Evolutionary conservation across 1,140 invertebrate genomes (phyloP), one percentile per base, ranked within the genome.

Genomic region (Acromyrmex heyeri): DNA sequence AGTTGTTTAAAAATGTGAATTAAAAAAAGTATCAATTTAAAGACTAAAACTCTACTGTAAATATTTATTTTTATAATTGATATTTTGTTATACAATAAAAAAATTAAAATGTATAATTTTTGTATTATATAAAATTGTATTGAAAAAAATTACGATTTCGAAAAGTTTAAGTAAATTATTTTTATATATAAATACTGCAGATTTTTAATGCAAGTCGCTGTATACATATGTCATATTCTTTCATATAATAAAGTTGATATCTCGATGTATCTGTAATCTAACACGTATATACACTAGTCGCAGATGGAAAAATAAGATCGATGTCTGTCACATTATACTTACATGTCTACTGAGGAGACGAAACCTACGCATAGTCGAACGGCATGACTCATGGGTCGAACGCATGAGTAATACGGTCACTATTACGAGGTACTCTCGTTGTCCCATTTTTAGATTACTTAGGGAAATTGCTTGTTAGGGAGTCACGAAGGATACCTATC

Each of bases 301-400:
- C 24, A 7, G n/a, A 12, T 38, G 55, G 65, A 73, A 50, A 75
- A 75, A 61, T 30, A 8, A 61, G 69, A 83, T 62, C 79, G 69
- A 83, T 75, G 55, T 62, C 38, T 75, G 55, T 62, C 38, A 82
- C n/a, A 8, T 73, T 83, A 67, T 34, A 67, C 53, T 2, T 48
- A 21, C 14, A 55, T 16, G 64, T 72, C 30, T 6, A 78, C 59
- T 72, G 73, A 83, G 79, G 69, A 73, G 79, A 83, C 10, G 69
- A 83, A 75, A 75, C 79, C 79, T 83, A 83, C 79, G 69, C 79
- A 75, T 83, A 27, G 69, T 75, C 69, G 59, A 83, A 83, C 79
- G 69, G 24, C n/a, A 24, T 83, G 79, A 83, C 55, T 83, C 79
- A 83, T n/a, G 55, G 79, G 38, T 83, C 79, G 79, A 61, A 73